Conservation (phyloP, 64 coral and sea anemone genomes). For the Trachythela sp. region DNA sequence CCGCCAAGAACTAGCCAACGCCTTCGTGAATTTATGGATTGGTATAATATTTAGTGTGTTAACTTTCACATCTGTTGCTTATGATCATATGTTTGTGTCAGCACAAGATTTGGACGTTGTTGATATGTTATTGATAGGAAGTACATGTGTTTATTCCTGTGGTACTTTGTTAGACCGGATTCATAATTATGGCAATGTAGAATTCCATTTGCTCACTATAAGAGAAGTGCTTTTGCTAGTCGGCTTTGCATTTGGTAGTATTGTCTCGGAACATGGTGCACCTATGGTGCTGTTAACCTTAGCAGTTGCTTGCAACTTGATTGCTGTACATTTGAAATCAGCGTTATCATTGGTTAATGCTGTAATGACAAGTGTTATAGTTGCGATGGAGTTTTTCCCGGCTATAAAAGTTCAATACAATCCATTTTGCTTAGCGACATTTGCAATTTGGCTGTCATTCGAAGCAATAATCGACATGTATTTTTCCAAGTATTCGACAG, state of each 20-base stretch:
- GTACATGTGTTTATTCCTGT: constrained; percentile 57
- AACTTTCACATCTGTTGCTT: constrained; percentile 84
- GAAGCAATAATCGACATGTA: constrained; percentile 82
- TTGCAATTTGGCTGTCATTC: constrained; percentile 64
- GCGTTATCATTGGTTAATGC: constrained; percentile 69
- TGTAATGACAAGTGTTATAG: constrained; percentile 38
- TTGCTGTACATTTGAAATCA: constrained; percentile 85
- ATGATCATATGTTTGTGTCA: constrained; percentile 77
- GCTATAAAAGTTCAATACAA: constrained; percentile 78
- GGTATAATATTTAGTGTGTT: constrained; percentile 91
- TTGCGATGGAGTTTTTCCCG: constrained; percentile 70
- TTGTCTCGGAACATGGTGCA: constrained; percentile 58
- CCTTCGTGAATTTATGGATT: constrained; percentile 75
- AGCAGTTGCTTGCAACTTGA: constrained; percentile 61
- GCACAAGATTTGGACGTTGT: constrained; percentile 77
- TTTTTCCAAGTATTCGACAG: constrained; percentile 79
- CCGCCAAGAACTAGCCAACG: constrained; percentile 64
- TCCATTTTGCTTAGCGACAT: constrained; percentile 76
- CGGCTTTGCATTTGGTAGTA: constrained; percentile 63
- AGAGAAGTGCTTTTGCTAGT: constrained; percentile 71
- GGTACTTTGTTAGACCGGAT: constrained; percentile 53
- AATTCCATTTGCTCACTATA: constrained; percentile 60
- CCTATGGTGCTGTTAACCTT: constrained; percentile 53
- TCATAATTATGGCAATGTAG: constrained; percentile 42
- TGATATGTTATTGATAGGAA: constrained; percentile 74